These are phyloP conservation scores for Eretmocerus hayati DNA, from an alignment of 2,888 invertebrate species.

Conservation along the genomic window DNA sequence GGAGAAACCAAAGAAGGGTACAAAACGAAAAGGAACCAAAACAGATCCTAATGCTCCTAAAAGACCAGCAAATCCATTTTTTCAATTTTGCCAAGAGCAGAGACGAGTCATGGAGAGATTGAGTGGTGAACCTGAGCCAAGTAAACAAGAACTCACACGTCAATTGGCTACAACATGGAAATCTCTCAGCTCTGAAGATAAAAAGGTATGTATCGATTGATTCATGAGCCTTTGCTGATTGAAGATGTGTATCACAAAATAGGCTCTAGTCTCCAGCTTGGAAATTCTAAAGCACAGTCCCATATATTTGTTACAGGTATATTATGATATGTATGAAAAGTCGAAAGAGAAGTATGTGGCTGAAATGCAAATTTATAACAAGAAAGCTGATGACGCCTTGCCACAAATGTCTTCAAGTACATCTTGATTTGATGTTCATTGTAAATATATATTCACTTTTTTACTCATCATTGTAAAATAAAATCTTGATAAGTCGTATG, in stretches of 20 bases:
- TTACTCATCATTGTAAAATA: too few relatives aligned
- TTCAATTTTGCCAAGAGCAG: conserved; percentile 74
- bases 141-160: conserved; percentile 68
- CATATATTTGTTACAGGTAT: conserved; percentile 55
- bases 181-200: conserved; percentile 60
- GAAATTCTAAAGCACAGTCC: too few relatives aligned
- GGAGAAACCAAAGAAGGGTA: conserved; percentile 49
- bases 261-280: too few relatives aligned
- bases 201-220: conserved; percentile 51
- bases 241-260: neutral
- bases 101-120: conserved; percentile 62
- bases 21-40: conserved; percentile 55
- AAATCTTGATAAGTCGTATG: too few relatives aligned
- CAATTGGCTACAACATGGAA: conserved; percentile 71
- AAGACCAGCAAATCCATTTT: conserved; percentile 73
- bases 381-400: conserved; percentile 41
- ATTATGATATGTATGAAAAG: conserved; percentile 65
- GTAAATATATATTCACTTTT: conserved; percentile 33
- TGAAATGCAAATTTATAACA: conserved; percentile 57
- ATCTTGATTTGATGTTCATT: conserved; percentile 45
- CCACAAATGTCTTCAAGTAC: conserved; percentile 48
- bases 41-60: conserved; percentile 72
- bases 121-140: conserved; percentile 60
- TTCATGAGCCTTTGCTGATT: too few relatives aligned
- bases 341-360: conserved; percentile 72